These are phyloP conservation scores for Burhinus bistriatus DNA, from an alignment of 2,113 vertebrate genomes.

Conservation along the genomic window DNA sequence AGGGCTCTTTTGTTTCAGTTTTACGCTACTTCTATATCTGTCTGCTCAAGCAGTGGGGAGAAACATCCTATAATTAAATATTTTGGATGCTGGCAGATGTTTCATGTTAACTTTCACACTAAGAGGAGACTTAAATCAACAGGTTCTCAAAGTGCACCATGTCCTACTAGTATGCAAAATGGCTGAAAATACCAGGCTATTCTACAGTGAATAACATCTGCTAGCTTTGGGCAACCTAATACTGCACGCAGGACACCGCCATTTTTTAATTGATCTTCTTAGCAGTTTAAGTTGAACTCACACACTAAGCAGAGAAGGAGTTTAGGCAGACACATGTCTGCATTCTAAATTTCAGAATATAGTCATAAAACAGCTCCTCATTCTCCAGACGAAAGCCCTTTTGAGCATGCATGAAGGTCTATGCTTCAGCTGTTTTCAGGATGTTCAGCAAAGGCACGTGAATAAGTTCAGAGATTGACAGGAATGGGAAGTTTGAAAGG, in stretches of 20 bases:
- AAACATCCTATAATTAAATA: background rate
- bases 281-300: background rate
- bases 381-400: background rate
- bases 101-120: background rate
- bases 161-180: background rate
- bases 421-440: background rate
- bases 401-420: background rate
- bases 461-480: background rate
- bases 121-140: background rate
- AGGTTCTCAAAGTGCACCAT: background rate
- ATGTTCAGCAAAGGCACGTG: background rate
- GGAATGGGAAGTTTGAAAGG: background rate
- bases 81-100: background rate
- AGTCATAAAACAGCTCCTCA: background rate
- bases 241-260: accelerated
- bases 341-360: background rate
- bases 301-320: background rate
- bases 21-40: background rate
- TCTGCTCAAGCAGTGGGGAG: background rate
- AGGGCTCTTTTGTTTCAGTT: background rate
- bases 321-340: background rate
- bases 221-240: background rate
- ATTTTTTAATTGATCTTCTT: background rate
- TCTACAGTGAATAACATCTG: background rate
- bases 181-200: background rate